These are phyloP conservation scores for Pristiophorus japonicus DNA, from an alignment of 2,113 vertebrate species.

Conservation along the genomic window DNA sequence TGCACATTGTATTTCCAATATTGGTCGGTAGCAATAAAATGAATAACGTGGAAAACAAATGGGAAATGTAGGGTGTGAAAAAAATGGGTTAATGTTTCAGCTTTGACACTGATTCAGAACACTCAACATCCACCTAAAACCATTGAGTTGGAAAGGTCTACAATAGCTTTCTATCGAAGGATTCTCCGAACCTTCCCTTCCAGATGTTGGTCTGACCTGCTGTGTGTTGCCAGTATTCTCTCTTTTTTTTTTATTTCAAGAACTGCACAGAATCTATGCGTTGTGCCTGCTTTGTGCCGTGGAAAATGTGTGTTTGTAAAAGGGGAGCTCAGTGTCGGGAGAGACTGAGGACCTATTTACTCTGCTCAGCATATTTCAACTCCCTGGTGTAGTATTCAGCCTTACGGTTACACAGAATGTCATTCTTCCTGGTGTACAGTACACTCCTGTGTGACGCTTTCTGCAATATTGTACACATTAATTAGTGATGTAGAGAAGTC, in stretches of 20 bases:
- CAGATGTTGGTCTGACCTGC: not conserved
- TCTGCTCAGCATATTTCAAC: slow-evolving; percentile 18
- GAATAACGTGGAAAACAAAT: not conserved
- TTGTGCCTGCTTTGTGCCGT: not conserved
- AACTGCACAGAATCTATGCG: not conserved
- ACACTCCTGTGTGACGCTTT: slow-evolving; percentile 3
- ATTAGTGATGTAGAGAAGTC: not conserved
- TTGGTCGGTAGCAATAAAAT: not conserved
- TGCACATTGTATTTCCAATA: not conserved
- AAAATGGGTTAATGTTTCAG: not conserved
- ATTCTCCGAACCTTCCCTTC: not conserved
- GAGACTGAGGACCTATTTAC: slow-evolving; percentile 8
- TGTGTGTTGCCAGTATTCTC: not conserved
- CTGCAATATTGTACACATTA: slow-evolving; percentile 20
- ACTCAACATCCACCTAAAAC: not conserved
- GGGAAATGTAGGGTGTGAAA: not conserved
- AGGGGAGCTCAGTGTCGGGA: not conserved
- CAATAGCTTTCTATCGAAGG: not conserved
- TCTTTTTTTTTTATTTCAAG: not conserved
- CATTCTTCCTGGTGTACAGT: slow-evolving; percentile 2
- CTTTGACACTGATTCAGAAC: not conserved
- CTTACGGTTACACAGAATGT: not conserved
- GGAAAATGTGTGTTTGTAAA: not conserved
- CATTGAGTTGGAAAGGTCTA: not conserved
- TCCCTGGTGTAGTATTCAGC: not conserved